A percentile compares a stretch with the other conserved stretches of the same genome.
Conservation (phyloP, 2,113 vertebrate species). For the Tachysurus vachellii region DNA sequence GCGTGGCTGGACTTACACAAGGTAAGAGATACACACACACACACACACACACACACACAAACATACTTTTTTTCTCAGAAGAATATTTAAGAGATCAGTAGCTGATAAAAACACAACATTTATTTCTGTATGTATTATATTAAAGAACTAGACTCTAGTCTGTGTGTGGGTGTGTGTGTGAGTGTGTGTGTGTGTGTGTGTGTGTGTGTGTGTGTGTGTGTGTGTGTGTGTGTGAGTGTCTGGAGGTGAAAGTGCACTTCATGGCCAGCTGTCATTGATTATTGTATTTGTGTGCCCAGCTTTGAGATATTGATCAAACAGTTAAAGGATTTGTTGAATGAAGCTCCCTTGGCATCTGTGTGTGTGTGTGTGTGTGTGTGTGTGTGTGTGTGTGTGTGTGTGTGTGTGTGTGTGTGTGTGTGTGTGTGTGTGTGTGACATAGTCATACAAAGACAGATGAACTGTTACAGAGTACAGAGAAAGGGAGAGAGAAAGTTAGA, state of each 20-base stretch:
- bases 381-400: constrained; percentile 7
- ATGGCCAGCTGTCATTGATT: constrained; percentile 58
- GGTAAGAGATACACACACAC: constrained; percentile 61
- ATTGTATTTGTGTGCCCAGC: constrained; percentile 62
- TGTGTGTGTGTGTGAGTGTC: constrained; percentile 37
- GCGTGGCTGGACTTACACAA: constrained; percentile 72
- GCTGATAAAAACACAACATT: not conserved
- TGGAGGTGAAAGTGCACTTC: constrained; percentile 41
- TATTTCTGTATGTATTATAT: not conserved
- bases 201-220: constrained; percentile 37
- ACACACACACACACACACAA: constrained; percentile 22
- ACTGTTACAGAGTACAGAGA: not conserved
- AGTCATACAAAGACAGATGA: not conserved
- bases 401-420: not conserved
- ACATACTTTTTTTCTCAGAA: not conserved
- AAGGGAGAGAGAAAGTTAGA: not conserved
- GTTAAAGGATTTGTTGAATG: constrained; percentile 66
- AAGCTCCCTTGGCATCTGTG: constrained; percentile 39
- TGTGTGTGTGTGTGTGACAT: not conserved
- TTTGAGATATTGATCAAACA: constrained; percentile 64
- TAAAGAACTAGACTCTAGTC: not conserved
- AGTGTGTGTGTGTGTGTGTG: constrained; percentile 24
- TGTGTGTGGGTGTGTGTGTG: constrained; percentile 21
- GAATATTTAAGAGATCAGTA: not conserved
- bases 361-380: not conserved